Evolutionary conservation across 2,797 vertebrate genomes (phyloP).

Genomic region (Pantherophis alleghaniensis): DNA sequence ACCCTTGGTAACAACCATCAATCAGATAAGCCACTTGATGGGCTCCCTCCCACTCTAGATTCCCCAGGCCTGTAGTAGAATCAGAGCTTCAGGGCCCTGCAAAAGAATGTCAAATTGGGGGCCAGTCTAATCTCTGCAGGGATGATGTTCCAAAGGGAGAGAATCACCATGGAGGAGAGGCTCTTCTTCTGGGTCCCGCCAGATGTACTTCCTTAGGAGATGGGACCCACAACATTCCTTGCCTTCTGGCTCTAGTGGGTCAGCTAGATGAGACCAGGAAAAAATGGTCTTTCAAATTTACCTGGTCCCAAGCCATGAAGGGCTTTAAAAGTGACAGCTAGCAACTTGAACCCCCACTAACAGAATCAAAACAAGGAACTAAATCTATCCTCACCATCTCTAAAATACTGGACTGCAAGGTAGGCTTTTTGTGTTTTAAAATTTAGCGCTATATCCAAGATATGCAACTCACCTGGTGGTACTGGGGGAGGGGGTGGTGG

Average conservation of each 20-base stretch:
- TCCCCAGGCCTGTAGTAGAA: neutral
- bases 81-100: neutral
- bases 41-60: neutral
- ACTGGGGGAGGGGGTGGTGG: conserved; percentile 32
- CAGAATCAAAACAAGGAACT: neutral
- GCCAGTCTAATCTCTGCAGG: neutral
- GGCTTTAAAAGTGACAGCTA: neutral
- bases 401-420: neutral
- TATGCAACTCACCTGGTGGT: conserved; percentile 46
- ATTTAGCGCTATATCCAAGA: neutral
- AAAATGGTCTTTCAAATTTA: neutral
- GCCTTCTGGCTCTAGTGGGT: neutral
- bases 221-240: neutral
- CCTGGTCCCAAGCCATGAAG: neutral
- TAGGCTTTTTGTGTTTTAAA: neutral
- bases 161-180: neutral
- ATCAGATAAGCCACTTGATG: neutral
- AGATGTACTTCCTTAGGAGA: neutral
- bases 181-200: neutral
- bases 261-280: neutral
- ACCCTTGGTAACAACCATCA: neutral
- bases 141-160: neutral
- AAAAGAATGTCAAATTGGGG: neutral
- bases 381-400: neutral
- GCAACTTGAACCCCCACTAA: neutral